Base-by-base conservation (phyloP, 2,113 vertebrate genomes). In the Meleagris gallopavo region DNA sequence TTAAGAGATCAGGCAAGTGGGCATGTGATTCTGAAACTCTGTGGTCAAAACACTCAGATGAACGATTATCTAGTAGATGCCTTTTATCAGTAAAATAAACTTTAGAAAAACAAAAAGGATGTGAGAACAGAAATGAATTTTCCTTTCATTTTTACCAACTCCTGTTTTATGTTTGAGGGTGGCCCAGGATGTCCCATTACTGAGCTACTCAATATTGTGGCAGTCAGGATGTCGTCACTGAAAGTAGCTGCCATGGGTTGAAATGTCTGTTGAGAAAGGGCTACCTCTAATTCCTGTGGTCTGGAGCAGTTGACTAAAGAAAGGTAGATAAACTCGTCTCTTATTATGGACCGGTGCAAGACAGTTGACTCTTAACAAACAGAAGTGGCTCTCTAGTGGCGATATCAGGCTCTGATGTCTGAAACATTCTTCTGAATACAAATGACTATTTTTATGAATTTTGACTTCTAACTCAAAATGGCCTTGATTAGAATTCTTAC, bases 141-240 rank as follows among this genome's bases (percentile, higher is more conserved):
- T 0, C 2, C 38, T 87, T 40, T 66, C 8, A 50, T 79, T 96
- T 83, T 73, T 55, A 58, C 2, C 13, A 73, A 0, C 3, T 4
- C 18, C 5, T 79, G 6, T 7, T 18, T 46, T 46, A 83, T 32
- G 46, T 79, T 30, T 58, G 38, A 73, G 46, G 38, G 19, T 38
- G 32, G 24, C 62, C 38, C 19, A 58, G 40, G 18, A 25, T 75
- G 62, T 73, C 30, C 27, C 40, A 30, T 32, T 20, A 18, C 57
- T 10, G 11, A 64, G 36, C 32, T 38, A 32, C 34, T 75, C 22
- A 5, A 13, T n/a, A 40, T 21, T 14, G 50, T 50, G 27, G 50
- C 45, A 41, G 30, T 50, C 34, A 14, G 67, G 15, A 48, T n/a
- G 36, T 1, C 1, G n/a, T 20, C 34, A 43, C 0, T 0, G 1